A percentile compares a stretch with the other conserved stretches of the same genome.
Evolutionary conservation across 2,113 vertebrate genomes (phyloP).

Genomic region (Tenebrosternarchus preto): DNA sequence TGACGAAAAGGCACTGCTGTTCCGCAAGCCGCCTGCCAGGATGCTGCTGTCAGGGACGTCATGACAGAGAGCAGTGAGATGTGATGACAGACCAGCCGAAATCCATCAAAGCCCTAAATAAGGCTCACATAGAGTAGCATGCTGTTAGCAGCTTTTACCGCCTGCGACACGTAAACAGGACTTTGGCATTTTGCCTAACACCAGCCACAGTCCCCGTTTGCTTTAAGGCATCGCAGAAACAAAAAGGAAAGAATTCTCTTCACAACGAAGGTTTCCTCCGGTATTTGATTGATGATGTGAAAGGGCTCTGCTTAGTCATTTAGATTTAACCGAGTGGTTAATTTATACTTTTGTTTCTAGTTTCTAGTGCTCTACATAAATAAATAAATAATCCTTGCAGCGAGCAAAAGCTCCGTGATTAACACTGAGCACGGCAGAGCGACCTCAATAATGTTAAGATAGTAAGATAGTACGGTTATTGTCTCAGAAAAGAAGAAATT

Average conservation of each 20-base stretch:
- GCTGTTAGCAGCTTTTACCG: constrained; percentile 51
- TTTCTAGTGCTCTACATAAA: not conserved
- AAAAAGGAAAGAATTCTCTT: constrained; percentile 42
- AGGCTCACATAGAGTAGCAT: constrained; percentile 44
- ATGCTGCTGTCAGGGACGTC: constrained; percentile 27
- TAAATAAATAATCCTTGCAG: constrained; percentile 9
- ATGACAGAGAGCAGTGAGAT: constrained; percentile 47
- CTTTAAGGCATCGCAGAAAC: constrained; percentile 45
- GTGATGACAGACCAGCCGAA: constrained; percentile 51
- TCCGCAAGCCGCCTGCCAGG: constrained; percentile 42
- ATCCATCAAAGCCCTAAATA: constrained; percentile 56
- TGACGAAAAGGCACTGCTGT: constrained; percentile 37
- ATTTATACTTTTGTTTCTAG: not conserved
- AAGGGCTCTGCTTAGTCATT: constrained; percentile 2
- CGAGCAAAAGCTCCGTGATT: not conserved
- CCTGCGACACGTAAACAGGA: constrained; percentile 43
- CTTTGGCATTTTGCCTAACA: constrained; percentile 37
- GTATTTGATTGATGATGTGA: not conserved
- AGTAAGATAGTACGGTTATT: constrained; percentile 38
- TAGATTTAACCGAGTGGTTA: not conserved
- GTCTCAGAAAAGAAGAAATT: constrained; percentile 34
- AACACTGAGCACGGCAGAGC: not conserved
- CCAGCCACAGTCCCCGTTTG: constrained; percentile 46
- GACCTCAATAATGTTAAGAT: constrained; percentile 37
- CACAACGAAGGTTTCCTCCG: constrained; percentile 25